phyloP scores from a whole-genome alignment of 2,797 vertebrate species.

The Cossypha polioptera region DNA sequence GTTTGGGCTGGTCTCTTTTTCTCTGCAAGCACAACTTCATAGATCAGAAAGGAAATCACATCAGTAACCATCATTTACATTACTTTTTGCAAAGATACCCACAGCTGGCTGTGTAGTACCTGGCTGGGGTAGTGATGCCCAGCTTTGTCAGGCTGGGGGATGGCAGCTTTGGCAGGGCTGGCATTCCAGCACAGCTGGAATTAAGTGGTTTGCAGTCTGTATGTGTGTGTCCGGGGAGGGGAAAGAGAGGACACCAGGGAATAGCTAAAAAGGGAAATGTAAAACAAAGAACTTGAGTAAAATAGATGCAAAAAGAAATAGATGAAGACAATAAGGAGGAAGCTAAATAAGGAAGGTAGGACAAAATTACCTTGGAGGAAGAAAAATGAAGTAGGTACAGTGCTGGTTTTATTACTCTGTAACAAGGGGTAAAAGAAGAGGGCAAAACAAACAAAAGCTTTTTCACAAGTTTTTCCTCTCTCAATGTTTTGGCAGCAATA shows the following conservation, averaged over 20 bases:
- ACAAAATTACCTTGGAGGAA: not conserved
- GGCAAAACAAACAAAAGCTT: not conserved
- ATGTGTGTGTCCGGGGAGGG: not conserved
- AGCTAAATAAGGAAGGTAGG: not conserved
- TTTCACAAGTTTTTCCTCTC: not conserved
- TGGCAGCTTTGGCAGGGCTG: not conserved
- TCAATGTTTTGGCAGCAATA: not conserved
- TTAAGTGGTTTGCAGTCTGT: not conserved
- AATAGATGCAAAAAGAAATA: not conserved
- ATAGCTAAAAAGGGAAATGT: slow-evolving; percentile 15
- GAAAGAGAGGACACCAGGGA: not conserved
- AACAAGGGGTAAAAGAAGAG: not conserved
- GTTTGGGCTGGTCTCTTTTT: not conserved
- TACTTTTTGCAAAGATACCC: not conserved
- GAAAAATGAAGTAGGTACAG: not conserved
- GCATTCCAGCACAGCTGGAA: not conserved
- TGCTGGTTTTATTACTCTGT: not conserved
- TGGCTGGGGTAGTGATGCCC: not conserved
- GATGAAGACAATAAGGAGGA: slow-evolving; percentile 4
- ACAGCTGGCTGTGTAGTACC: not conserved
- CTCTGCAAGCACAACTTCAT: not conserved
- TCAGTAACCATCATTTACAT: not conserved
- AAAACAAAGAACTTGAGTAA: slow-evolving; percentile 27
- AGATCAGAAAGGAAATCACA: not conserved
- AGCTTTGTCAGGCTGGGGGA: not conserved